Base-by-base conservation (phyloP, 2,888 invertebrate species). In the Vanessa cardui region DNA sequence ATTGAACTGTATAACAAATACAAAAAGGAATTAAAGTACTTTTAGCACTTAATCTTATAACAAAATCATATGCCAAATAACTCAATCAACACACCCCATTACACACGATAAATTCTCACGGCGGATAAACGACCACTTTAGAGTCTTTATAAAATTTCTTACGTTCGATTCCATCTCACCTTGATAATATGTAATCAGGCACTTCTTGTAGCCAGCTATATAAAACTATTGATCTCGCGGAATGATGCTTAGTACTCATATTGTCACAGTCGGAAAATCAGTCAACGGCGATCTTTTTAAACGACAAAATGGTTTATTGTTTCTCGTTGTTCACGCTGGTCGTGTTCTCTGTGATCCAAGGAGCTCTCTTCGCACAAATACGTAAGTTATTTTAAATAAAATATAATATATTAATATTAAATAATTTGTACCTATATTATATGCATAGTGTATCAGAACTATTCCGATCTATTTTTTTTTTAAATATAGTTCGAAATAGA, bases 301-400 rank as follows among this genome's bases (percentile, higher is more conserved):
- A 31, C 58, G 60, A 64, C 64, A 80, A 75, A 75, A 82, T 82
- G 80, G 63, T 71, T 62, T 69, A 52, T 70, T 77, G 69, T 49
- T 73, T 77, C 50, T 64, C 79, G 5, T 62, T 76, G 15, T 71
- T 77, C 20, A 69, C 76, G 21, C 72, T 82, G 60, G 71, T 84
- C 68, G 68, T 85, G 50, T 75, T 82, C 47, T 80, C 82, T 78
- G 69, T 73, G n/a, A 71, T 83, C 12, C 77, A 77, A 60, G 74
- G 77, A 64, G 79, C 77, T 6, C 74, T 79, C n/a, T 74, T 80
- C 15, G 84, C 83, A 72, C 66, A 83, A 67, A 72, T 87, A 74
- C 87, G 87, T 87, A 74, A 87, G 72, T 73, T 39, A 61, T 65
- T 68, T 59, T 33, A 54, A 31, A 21, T 33, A 54, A 31, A 21